Base-by-base conservation (phyloP, 2,113 vertebrate genomes). In the Ranitomeya variabilis region DNA sequence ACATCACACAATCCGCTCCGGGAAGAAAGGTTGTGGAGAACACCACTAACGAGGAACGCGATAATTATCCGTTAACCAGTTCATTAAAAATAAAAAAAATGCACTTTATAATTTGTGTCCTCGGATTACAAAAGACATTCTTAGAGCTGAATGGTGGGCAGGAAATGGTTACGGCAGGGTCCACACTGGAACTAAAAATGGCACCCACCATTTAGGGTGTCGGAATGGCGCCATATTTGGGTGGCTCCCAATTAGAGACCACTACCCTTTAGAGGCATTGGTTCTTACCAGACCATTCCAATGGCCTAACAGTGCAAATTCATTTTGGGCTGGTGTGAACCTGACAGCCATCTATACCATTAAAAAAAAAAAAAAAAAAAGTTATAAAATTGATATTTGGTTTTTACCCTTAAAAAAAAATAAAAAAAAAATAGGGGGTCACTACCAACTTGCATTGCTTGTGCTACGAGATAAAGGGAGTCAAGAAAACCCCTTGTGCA, bases 381-480 rank as follows among this genome's bases (percentile, higher is more conserved):
- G n/a, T 14, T 45, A 26, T 23, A 55, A 31, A 10, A 26, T 23
- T 7, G 5, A 67, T 51, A 67, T 51, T 91, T 89, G 84, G 69
- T 84, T 87, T 88, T 86, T 69, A 55, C 76, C 55, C 52, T 69
- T 55, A 31, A 31, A 31, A 1, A 31, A 31, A 31, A 31, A 31
- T 1, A 31, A 31, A 31, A 31, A 37, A 80, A 57, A 66, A 3
- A 19, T 55, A 19, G 8, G 85, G 85, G 52, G 64, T 89, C 89
- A 90, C 62, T 86, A 64, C 90, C 90, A 37, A 69, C 59, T 94
- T 96, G 95, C 94, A 96, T 95, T 94, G 93, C 55, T 91, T 91
- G 91, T 94, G 93, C 95, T 18, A 85, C 3, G 13, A 55, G 12
- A 23, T 18, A 85, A 31, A 59, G 55, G 82, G 78, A 80, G 78